Conservation (phyloP, 1,140 invertebrate species). For the Drosophila tristis region DNA sequence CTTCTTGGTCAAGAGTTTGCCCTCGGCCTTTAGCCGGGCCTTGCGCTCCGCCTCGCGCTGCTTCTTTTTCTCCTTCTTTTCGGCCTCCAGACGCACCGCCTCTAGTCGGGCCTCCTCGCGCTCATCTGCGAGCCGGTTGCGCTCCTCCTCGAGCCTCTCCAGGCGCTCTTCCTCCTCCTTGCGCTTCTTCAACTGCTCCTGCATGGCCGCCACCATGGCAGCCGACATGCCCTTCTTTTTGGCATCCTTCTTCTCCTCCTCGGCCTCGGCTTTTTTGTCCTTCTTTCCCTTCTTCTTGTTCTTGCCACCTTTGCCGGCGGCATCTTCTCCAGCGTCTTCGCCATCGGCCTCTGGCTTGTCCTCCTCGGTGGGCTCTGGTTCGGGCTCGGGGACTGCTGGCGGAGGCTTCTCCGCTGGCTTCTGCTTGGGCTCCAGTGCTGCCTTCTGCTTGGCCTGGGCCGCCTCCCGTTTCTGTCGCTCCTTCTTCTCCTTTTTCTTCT, state of each 20-base stretch:
- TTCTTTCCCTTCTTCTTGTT: constrained; percentile 87
- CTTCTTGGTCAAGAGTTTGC: constrained; percentile 95
- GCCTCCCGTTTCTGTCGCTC: constrained; percentile 91
- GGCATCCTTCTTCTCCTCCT: constrained; percentile 85
- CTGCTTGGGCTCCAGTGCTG: constrained; percentile 86
- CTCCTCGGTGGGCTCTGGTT: constrained; percentile 84
- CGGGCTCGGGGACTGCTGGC: constrained; percentile 69
- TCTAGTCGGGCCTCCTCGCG: constrained; percentile 90
- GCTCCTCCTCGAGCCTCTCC: constrained; percentile 92
- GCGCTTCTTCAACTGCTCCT: constrained; percentile 93
- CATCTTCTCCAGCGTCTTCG: constrained; percentile 76
- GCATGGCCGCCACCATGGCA: constrained; percentile 92
- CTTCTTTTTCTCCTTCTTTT: constrained; percentile 95
- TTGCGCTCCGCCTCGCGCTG: constrained; percentile 97
- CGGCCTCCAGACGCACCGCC: constrained; percentile 92
- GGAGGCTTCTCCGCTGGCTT: constrained; percentile 66
- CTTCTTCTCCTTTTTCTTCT: constrained; percentile 95
- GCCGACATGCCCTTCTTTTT: constrained; percentile 90
- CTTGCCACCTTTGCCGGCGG: constrained; percentile 84
- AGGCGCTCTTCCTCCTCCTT: constrained; percentile 95
- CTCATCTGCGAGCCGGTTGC: constrained; percentile 90
- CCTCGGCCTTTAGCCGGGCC: constrained; percentile 96
- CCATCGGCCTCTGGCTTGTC: constrained; percentile 83
- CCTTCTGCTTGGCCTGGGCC: constrained; percentile 72
- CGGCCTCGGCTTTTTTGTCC: constrained; percentile 86